A percentile compares a stretch with the other conserved stretches of the same genome.
phyloP scores from a whole-genome alignment of 1,140 invertebrate genomes.

The Harpegnathos saltator region DNA sequence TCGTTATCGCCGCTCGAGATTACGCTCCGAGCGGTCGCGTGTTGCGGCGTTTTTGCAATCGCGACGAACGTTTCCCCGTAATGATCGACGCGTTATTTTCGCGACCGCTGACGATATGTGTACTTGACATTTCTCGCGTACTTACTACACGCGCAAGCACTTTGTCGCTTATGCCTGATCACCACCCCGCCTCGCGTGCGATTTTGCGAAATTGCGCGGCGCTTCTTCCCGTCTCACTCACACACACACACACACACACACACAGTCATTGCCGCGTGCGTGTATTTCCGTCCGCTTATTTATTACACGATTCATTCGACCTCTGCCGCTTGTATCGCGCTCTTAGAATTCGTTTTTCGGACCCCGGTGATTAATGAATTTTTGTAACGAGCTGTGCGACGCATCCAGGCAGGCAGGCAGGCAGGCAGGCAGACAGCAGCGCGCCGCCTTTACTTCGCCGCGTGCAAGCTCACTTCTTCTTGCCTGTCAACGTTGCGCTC shows the following conservation, averaged over 20 bases:
- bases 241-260: too few relatives aligned
- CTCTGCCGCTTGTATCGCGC: too few relatives aligned
- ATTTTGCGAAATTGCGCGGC: too few relatives aligned
- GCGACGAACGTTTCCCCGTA: not conserved
- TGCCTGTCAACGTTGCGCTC: conserved; percentile 69
- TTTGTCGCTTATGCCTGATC: too few relatives aligned
- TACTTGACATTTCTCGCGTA: not conserved
- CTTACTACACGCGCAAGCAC: too few relatives aligned
- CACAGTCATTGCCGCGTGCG: not conserved
- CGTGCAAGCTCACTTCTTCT: conserved; percentile 38
- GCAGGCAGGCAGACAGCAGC: not conserved
- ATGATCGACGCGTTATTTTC: conserved; percentile 7
- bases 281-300: not conserved
- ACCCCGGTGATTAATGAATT: conserved; percentile 1
- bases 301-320: not conserved
- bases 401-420: not conserved
- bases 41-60: conserved; percentile 4
- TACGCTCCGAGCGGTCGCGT: not conserved
- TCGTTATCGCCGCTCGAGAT: not conserved
- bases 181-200: too few relatives aligned
- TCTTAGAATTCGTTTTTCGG: not conserved
- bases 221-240: too few relatives aligned
- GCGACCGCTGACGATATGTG: not conserved
- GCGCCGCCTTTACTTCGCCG: not conserved
- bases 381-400: not conserved